Evolutionary conservation across 2,888 invertebrate genomes (phyloP), one percentile per base, ranked within the genome.

Genomic region (Ceramica pisi): DNA sequence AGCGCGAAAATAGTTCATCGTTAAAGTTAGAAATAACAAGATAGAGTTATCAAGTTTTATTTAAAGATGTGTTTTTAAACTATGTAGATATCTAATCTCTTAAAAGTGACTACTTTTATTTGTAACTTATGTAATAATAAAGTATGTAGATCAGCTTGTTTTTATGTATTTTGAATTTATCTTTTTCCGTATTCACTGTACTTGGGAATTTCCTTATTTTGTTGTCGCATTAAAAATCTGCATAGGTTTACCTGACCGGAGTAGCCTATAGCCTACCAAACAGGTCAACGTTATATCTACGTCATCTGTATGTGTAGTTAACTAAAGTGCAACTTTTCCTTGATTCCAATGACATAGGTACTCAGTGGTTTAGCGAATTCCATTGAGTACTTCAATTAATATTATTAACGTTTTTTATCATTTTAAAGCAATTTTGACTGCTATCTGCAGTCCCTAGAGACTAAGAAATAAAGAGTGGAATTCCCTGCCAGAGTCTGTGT

Each of bases 21-120:
- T 51, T 23, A 35, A 44, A 61, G 26, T 38, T 62, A 66, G 62
- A 74, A 74, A 74, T 62, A 74, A 62, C 31, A 59, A 62, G 51
- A 73, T 67, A 66, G 12, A 23, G 4, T 38, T 51, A 74, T 67
- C 26, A 44, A 8, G 2, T 12, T 9, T 50, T 6, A 12, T 9
- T 16, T 19, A 31, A 57, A 38, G 23, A 48, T 31, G n/a, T 50
- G 7, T 64, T 35, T 60, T 21, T 9, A 23, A 41, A 60, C 31
- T 51, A n/a, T 5, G 26, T n/a, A 19, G 1, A 0, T 56, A 63
- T 63, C 51, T 46, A 26, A 57, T 57, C 44, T 31, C 0, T n/a
- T 21, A 38, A n/a, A 46, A 26, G 16, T 38, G 41, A 16, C n/a
- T 35, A 44, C 2, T 56, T 35, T 23, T 10, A 3, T 2, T 41